Evolutionary conservation across 2,888 invertebrate genomes (phyloP), one percentile per base, ranked within the genome.

Genomic region (Bedellia somnulentella): DNA sequence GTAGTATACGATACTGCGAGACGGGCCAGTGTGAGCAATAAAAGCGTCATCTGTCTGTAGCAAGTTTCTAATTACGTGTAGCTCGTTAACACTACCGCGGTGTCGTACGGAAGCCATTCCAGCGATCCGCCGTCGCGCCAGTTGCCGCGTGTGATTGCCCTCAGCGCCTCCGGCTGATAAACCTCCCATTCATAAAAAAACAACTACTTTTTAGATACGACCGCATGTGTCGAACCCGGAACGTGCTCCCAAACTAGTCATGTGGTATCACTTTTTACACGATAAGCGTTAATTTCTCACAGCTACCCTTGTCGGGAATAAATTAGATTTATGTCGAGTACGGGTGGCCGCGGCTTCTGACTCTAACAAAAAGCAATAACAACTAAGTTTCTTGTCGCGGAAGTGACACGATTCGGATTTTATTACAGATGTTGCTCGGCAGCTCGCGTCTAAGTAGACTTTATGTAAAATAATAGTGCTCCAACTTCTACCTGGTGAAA

Each of bases 281-380:
- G 49, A 45, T 47, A 40, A 49, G 56, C 58, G 57, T 64, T 57
- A 60, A 57, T 63, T 66, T 66, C 66, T 66, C 67, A 64, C 63
- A 61, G 62, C 57, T 58, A 64, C 63, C 67, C 58, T 60, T 55
- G 46, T 45, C 43, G 43, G 46, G 56, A 60, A 70, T 70, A 70
- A 70, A 66, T 73, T 67, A 71, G 54, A 49, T 67, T 66, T 61
- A 64, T 66, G 60, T 64, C 51, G 53, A 59, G 64, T 63, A 66
- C 58, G 73, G 71, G 73, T 73, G 73, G 73, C 53, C 73, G 49
- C 42, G 42, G 42, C 42, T 49, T 21, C 22, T 4, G 51, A 28
- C 48, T 49, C 53, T 56, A 46, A 61, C 56, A 59, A 62, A 68
- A 62, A 61, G 45, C 52, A 54, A 57, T 56, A 48, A 50, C 51